Conservation (phyloP, 2,113 vertebrate species). For the Ardeotis arabs region DNA sequence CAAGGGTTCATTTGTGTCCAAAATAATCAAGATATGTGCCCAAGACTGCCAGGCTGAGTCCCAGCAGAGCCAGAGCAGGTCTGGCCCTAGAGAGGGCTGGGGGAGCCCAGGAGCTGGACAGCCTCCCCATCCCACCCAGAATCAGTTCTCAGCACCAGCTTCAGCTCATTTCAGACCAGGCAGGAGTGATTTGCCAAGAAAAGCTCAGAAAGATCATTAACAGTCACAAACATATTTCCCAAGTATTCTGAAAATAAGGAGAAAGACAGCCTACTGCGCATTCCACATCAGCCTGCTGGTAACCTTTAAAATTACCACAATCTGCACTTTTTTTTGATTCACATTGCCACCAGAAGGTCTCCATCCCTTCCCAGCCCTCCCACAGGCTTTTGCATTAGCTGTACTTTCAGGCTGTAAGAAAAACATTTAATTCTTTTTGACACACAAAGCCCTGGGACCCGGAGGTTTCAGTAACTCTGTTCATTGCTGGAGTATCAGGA, state of each 20-base stretch:
- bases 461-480: background rate
- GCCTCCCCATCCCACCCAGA: background rate
- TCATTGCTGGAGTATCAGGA: rapidly evolving
- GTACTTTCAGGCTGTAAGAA: background rate
- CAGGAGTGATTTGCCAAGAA: background rate
- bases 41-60: background rate
- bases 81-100: rapidly evolving
- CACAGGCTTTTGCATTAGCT: background rate
- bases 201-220: background rate
- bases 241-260: background rate
- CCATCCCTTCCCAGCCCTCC: background rate
- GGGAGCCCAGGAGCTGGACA: background rate
- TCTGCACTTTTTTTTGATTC: background rate
- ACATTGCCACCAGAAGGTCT: background rate
- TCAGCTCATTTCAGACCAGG: background rate
- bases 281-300: background rate
- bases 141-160: background rate
- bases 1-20: background rate
- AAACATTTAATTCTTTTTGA: background rate
- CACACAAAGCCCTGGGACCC: background rate
- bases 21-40: background rate
- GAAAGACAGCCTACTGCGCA: background rate
- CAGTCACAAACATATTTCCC: background rate
- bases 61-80: background rate
- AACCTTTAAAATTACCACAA: constrained; percentile 12